Conservation (phyloP, 2,888 invertebrate species). For the Lissonota sp. region DNA sequence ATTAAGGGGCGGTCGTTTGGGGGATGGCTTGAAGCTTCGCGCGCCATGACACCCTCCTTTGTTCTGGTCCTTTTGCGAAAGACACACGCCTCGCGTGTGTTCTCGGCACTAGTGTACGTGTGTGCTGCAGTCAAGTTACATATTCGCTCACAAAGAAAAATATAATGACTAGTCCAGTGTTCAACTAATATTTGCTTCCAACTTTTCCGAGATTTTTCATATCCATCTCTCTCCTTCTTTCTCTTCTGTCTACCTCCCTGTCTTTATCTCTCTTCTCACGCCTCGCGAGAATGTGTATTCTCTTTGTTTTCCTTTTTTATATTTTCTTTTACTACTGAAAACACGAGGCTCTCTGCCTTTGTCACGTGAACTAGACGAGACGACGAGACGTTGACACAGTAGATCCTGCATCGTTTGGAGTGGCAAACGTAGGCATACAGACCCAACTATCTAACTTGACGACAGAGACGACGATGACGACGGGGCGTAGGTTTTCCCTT, state of each 20-base stretch:
- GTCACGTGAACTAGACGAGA: constrained; percentile 51
- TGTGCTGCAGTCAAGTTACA: constrained; percentile 70
- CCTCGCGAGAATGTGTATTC: constrained; percentile 3
- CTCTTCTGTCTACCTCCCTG: background rate
- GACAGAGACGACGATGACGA: constrained; percentile 28
- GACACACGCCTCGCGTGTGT: constrained; percentile 61
- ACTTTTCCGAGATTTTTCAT: constrained; percentile 74
- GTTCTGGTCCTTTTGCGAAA: constrained; percentile 77
- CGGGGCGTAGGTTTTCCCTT: constrained; percentile 29
- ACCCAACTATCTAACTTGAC: constrained; percentile 47
- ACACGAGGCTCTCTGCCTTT: constrained; percentile 46
- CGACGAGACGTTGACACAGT: constrained; percentile 55
- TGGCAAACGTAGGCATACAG: constrained; percentile 45
- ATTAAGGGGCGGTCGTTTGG: constrained; percentile 53
- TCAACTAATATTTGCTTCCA: constrained; percentile 82
- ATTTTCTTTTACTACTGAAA: constrained; percentile 36
- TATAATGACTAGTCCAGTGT: constrained; percentile 81
- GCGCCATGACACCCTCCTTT: constrained; percentile 78
- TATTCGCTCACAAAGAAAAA: constrained; percentile 77
- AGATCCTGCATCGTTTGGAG: constrained; percentile 54
- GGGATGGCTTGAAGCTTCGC: constrained; percentile 49
- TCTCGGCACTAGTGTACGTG: constrained; percentile 20
- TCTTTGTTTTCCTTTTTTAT: constrained; percentile 21
- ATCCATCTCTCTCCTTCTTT: constrained; percentile 4
- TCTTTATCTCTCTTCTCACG: background rate